Conservation (phyloP, 1,140 invertebrate genomes). For the Drosophila azteca region DNA sequence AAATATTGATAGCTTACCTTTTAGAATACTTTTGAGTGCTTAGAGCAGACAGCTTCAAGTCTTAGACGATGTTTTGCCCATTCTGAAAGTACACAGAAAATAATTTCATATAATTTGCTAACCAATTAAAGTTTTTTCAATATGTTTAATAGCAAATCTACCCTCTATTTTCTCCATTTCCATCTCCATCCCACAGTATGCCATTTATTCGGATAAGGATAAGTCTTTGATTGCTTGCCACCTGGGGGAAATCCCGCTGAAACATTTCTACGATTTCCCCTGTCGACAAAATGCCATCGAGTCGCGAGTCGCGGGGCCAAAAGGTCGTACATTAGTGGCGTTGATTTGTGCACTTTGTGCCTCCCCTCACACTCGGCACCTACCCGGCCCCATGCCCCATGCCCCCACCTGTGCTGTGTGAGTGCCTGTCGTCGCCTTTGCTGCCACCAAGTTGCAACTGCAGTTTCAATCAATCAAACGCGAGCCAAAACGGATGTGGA, state of each 20-base stretch:
- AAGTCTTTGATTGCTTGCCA: background rate
- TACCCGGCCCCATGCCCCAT: background rate
- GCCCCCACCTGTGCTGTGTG: background rate
- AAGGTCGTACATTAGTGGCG: constrained; percentile 49
- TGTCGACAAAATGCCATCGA: background rate
- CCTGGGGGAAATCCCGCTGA: background rate
- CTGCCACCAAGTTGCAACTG: constrained; percentile 50
- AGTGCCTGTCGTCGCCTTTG: constrained; percentile 44
- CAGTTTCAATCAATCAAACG: constrained; percentile 74
- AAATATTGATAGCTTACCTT: no score
- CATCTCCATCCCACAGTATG: no score
- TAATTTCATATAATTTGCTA: no score
- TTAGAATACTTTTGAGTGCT: no score
- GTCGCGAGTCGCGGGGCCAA: constrained; percentile 19
- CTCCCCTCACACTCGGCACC: no score
- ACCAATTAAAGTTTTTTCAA: no score
- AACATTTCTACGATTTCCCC: background rate
- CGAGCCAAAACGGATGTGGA: constrained; percentile 61
- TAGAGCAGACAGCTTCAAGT: no score
- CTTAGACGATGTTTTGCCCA: no score
- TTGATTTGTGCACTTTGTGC: constrained; percentile 50
- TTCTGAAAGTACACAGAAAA: no score
- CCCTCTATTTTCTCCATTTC: no score
- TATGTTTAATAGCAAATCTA: no score
- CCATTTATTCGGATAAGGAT: background rate